Conservation (phyloP, 2,113 vertebrate species). For the Indri indri region DNA sequence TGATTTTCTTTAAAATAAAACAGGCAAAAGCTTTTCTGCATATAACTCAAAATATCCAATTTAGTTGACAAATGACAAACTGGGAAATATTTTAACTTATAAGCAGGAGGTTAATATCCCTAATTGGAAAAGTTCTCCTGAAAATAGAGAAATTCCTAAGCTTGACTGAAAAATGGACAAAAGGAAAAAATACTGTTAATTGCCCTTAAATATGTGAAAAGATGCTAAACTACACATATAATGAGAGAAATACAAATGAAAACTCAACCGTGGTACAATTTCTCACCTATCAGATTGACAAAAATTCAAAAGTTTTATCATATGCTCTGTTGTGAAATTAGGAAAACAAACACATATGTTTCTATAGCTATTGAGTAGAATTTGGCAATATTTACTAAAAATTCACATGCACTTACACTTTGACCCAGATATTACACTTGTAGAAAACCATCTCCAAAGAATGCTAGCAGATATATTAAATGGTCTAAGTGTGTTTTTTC, state of each 20-base stretch:
- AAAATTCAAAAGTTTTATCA: not conserved
- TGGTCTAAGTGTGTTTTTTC: not conserved
- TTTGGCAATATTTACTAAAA: not conserved
- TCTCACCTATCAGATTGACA: not conserved
- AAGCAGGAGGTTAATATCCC: not conserved
- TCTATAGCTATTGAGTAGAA: not conserved
- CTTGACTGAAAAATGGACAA: not conserved
- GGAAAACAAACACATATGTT: not conserved
- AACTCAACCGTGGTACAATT: not conserved
- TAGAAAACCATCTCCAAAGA: not conserved
- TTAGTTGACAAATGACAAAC: not conserved
- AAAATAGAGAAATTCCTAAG: not conserved
- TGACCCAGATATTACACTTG: not conserved
- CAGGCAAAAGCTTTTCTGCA: not conserved
- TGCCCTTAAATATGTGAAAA: not conserved
- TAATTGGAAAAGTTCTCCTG: not conserved
- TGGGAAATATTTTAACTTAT: not conserved
- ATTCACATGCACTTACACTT: not conserved
- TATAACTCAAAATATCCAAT: not conserved
- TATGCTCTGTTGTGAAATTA: not conserved
- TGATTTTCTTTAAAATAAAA: not conserved
- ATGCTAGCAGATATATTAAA: not conserved
- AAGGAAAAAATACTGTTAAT: not conserved
- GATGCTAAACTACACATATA: not conserved
- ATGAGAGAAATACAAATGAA: not conserved